Conservation (phyloP, 2,797 vertebrate genomes). For the Paedocypris micromegethes region DNA sequence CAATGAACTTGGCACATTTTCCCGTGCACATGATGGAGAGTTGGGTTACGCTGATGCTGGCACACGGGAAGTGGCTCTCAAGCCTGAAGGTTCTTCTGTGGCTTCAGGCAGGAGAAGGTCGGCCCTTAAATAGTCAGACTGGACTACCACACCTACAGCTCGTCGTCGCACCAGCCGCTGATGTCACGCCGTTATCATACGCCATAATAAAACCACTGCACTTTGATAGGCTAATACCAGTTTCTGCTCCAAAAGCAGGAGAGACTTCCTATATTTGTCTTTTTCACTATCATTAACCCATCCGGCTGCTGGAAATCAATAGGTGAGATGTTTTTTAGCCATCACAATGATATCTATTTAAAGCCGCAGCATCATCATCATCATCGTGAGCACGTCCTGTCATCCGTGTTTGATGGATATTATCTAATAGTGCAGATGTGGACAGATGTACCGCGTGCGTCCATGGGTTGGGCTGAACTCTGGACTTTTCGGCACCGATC, state of each 20-base stretch:
- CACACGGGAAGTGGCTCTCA: not conserved
- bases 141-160: slow-evolving; percentile 1
- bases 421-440: slow-evolving; percentile 1
- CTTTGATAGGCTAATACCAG: not conserved
- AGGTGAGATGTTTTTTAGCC: too few species aligned
- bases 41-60: not conserved
- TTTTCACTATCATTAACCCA: not conserved
- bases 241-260: not conserved
- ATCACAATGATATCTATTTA: not conserved
- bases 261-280: too few species aligned
- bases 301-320: not conserved
- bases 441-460: not conserved
- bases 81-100: not conserved
- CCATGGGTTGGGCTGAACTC: slow-evolving; percentile 24
- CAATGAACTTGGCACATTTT: slow-evolving; percentile 63
- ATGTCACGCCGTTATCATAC: slow-evolving; percentile 11
- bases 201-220: not conserved
- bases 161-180: not conserved
- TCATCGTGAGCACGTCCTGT: not conserved
- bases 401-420: slow-evolving; percentile 9
- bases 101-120: not conserved
- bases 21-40: slow-evolving; percentile 62
- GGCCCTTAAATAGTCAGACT: slow-evolving; percentile 8
- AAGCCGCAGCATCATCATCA: not conserved
- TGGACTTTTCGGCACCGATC: slow-evolving; percentile 2